phyloP scores from a whole-genome alignment of 2,113 vertebrate genomes.

The Hystrix brachyura region DNA sequence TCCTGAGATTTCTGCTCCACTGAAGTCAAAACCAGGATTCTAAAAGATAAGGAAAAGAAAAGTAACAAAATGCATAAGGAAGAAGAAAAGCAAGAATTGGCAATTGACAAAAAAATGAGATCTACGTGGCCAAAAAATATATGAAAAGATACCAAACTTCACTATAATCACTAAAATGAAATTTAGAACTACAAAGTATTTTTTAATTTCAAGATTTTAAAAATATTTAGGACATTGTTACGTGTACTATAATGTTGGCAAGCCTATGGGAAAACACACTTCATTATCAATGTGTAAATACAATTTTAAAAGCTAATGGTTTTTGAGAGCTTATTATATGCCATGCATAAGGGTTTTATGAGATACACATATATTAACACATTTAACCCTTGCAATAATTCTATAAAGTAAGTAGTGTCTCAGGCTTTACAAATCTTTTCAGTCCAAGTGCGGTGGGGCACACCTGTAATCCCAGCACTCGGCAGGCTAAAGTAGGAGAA shows the following conservation, averaged over 20 bases:
- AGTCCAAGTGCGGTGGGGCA: not conserved
- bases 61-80: not conserved
- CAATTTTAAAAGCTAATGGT: not conserved
- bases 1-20: slow-evolving; percentile 98
- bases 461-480: not conserved
- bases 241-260: not conserved
- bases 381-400: not conserved
- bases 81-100: slow-evolving; percentile 21
- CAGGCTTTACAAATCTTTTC: not conserved
- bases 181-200: slow-evolving; percentile 19
- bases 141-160: not conserved
- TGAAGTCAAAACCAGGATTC: slow-evolving; percentile 99
- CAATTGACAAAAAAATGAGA: slow-evolving; percentile 9
- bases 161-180: not conserved
- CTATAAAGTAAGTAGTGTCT: not conserved
- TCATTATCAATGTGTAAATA: not conserved
- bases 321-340: not conserved
- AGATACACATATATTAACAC: not conserved
- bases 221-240: not conserved
- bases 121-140: slow-evolving; percentile 17
- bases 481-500: not conserved
- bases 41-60: slow-evolving; percentile 80
- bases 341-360: not conserved
- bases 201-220: not conserved
- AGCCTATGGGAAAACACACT: not conserved